phyloP scores from a whole-genome alignment of 2,113 vertebrate genomes.

The Platichthys stellatus region DNA sequence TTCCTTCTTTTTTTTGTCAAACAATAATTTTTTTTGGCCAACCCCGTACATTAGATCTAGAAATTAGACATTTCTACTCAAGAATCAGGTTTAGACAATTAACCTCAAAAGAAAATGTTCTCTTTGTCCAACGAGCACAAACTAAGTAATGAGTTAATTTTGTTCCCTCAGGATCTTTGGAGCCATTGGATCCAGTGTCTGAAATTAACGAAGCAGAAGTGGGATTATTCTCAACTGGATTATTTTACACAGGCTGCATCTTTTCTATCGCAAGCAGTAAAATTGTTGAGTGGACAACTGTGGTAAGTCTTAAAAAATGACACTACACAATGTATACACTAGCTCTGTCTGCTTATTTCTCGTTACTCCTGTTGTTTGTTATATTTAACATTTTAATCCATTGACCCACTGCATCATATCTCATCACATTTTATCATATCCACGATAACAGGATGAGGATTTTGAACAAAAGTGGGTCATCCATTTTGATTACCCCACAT shows the following conservation, averaged over 20 bases:
- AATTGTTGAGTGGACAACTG: constrained; percentile 64
- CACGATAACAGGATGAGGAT: too few relatives aligned
- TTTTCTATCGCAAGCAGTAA: constrained; percentile 56
- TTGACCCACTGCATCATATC: constrained; percentile 1
- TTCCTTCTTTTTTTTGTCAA: too few relatives aligned
- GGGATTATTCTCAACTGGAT: constrained; percentile 54
- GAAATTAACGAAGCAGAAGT: constrained; percentile 62
- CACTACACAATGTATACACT: neutral
- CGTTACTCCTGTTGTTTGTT: constrained; percentile 27
- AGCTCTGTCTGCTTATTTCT: neutral
- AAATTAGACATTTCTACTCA: neutral
- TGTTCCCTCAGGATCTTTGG: constrained; percentile 62
- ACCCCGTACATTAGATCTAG: neutral
- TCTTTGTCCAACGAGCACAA: neutral
- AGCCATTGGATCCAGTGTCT: constrained; percentile 57
- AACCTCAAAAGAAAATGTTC: neutral
- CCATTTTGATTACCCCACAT: too few relatives aligned
- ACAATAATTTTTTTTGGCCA: neutral
- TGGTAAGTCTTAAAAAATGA: constrained; percentile 81
- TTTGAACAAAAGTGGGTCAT: too few relatives aligned
- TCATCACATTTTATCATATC: neutral
- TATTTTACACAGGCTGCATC: constrained; percentile 47
- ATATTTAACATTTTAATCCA: too few relatives aligned
- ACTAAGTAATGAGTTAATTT: constrained; percentile 2
- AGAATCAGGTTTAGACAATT: neutral